Base-by-base conservation (phyloP, 2,888 invertebrate genomes). In the Liodrosophila aerea region DNA sequence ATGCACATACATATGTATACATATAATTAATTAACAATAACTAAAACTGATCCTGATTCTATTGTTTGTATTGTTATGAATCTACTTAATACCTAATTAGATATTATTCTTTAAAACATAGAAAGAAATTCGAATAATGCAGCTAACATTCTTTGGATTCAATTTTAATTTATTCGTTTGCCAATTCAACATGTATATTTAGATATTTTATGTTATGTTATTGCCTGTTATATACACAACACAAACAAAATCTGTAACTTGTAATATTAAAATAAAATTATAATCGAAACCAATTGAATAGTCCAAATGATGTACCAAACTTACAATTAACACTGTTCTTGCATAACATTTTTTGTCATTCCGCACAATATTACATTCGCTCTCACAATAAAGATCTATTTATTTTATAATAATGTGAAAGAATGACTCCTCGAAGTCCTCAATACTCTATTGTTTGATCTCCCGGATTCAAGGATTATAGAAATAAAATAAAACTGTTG, bases 31-130 rank as follows among this genome's bases (percentile, higher is more conserved):
- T 15, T 40, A 36, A 33, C 60, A 61, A 61, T 73, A 69, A 58
- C 58, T 22, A 22, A 2, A 22, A 22, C 22, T 22, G 5, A 22
- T 22, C 22, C 22, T 51, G 52, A 76, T 61, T 46, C 50, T 59
- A 65, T 61, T 80, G 69, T 76, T 80, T 84, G 76, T 80, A 83
- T 64, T 83, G 81, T 83, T 83, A 76, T 57, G 62, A 80, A 62
- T 39, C 68, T 68, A 68, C 68, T 51, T 68, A 68, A 54, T 68
- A 68, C 68, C 68, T 68, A 72, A 65, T 65, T 68, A 68, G 72
- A 72, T 54, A 70, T 67, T 50, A 53, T 56, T 56, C 40, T 47
- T 22, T 22, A 22, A 2, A 22, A 22, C 31, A 31, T 27, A n/a
- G n/a, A 39, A 22, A 40, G 16, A 30, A 31, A 64, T 36, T 71